Evolutionary conservation across 2,888 invertebrate genomes (phyloP), one percentile per base, ranked within the genome.

Genomic region (Ectemnius continuus): DNA sequence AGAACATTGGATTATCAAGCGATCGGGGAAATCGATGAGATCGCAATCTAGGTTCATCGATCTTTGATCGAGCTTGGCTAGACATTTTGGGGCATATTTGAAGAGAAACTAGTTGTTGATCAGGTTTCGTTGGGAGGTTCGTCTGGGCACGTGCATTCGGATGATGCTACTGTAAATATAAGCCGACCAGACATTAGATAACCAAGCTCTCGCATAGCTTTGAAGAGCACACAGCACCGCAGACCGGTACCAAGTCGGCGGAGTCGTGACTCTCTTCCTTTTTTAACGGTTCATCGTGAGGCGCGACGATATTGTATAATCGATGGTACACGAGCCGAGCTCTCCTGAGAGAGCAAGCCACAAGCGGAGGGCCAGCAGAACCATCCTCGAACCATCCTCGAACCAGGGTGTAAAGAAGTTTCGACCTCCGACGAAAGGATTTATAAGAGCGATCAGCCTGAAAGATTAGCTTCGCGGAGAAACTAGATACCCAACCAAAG

Each of bases 241-340:
- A 36, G 36, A 23, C 23, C 23, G 36, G 36, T 36, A 36, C 36
- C 1, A 36, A 36, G 36, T 8, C 64, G 60, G n/a, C n/a, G n/a
- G n/a, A 59, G 67, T 82, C 76, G 82, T 76, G 80, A 80, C 76
- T 79, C 76, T 79, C 68, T 81, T 75, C 71, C 67, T 70, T 80
- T 80, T 73, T 70, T 47, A 28, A 8, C 18, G 52, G 61, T 48
- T 61, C 59, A 52, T 73, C 70, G 75, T 56, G 48, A 75, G 62
- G 67, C 78, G 75, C 67, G 71, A 79, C 67, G 69, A 75, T 80
- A 80, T 82, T 82, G 73, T 82, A 82, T 79, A 82, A 79, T 75
- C 82, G 72, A 82, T 78, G 75, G 67, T 80, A 56, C 65, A 63
- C 67, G 73, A 70, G 8, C 36, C 67, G 73, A 70, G 8, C 36